These are phyloP conservation scores for Numenius phaeopus DNA, from an alignment of 2,797 vertebrate genomes.

Conservation along the genomic window DNA sequence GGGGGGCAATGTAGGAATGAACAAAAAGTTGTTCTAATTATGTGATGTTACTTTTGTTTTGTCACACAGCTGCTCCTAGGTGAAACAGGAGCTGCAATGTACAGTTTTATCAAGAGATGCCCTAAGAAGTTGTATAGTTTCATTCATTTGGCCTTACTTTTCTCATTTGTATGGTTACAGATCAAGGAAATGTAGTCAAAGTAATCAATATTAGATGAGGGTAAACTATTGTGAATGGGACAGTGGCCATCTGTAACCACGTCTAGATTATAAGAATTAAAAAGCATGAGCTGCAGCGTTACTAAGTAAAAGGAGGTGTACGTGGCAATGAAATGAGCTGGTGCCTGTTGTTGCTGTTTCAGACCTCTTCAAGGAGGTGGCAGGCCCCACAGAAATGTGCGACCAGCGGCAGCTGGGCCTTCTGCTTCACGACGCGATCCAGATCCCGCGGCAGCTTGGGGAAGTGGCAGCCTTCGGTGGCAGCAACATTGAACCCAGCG, in stretches of 20 bases:
- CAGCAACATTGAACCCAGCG: slow-evolving; percentile 97
- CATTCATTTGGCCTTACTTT: not conserved
- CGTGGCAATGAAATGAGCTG: not conserved
- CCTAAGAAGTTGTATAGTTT: not conserved
- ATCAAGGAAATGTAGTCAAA: not conserved
- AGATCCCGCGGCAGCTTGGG: slow-evolving; percentile 94
- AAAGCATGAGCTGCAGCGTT: not conserved
- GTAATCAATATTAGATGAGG: not conserved
- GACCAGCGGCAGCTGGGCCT: slow-evolving; percentile 95
- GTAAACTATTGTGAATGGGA: not conserved
- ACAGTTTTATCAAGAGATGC: not conserved
- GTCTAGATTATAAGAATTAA: not conserved
- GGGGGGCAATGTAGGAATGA: not conserved
- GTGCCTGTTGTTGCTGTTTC: not conserved
- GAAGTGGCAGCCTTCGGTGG: slow-evolving; percentile 97
- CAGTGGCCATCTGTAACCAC: not conserved
- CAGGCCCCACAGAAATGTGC: slow-evolving; percentile 89
- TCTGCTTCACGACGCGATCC: slow-evolving; percentile 94
- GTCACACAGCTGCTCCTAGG: not conserved
- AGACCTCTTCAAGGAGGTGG: slow-evolving; percentile 96
- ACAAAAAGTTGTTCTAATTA: not conserved
- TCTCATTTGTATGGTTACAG: accelerated
- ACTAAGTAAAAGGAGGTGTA: not conserved
- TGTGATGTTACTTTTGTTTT: not conserved
- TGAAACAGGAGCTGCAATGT: not conserved